Evolutionary conservation across 1,140 invertebrate species (phyloP).

Genomic region (Xylocopa sonorina): DNA sequence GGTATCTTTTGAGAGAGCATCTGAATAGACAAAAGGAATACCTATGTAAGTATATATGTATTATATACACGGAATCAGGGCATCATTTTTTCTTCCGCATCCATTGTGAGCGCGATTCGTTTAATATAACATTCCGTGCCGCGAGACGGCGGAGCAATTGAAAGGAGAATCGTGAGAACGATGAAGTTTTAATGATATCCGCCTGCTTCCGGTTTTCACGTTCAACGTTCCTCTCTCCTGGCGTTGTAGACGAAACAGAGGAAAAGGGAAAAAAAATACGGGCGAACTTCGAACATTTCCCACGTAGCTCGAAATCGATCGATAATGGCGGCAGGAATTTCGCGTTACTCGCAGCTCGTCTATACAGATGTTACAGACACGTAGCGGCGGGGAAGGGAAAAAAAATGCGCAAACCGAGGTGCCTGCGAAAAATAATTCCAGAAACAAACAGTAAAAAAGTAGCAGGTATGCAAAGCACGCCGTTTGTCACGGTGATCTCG

Average conservation of each 20-base stretch:
- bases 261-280: background rate
- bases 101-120: constrained; percentile 24
- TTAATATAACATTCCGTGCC: constrained; percentile 43
- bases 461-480: background rate
- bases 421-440: background rate
- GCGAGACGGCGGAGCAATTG: constrained; percentile 9
- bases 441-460: background rate
- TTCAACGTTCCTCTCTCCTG: background rate
- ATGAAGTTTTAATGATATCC: constrained; percentile 49
- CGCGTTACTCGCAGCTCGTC: too few species aligned
- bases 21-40: constrained; percentile 16
- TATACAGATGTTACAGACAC: too few species aligned
- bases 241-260: background rate
- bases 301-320: background rate
- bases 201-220: background rate
- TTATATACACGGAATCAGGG: background rate
- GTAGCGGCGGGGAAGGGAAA: too few species aligned
- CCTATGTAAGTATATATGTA: background rate
- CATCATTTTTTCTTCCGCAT: constrained; percentile 24
- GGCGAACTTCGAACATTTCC: background rate
- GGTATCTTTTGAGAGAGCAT: constrained; percentile 35
- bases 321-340: background rate
- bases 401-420: too few species aligned
- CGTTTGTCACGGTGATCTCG: background rate
- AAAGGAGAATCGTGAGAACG: constrained; percentile 36